phyloP scores from a whole-genome alignment of 1,140 invertebrate species.

The Camponotus pennsylvanicus region DNA sequence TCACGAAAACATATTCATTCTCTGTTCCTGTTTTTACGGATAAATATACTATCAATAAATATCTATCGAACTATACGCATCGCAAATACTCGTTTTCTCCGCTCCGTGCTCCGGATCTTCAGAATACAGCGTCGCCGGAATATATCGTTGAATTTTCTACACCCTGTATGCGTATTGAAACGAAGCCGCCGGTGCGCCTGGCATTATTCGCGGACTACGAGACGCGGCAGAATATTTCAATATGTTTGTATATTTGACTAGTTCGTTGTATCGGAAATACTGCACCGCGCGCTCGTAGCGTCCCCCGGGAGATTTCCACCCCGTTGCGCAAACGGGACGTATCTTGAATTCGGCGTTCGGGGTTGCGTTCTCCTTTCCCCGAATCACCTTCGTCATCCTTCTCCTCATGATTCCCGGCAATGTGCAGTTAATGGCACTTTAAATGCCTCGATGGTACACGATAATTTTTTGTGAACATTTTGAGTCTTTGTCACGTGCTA shows the following conservation, averaged over 20 bases:
- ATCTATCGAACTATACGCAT: slow-evolving; percentile 45
- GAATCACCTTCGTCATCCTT: slow-evolving; percentile 15
- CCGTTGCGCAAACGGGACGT: slow-evolving; percentile 40
- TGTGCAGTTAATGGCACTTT: slow-evolving; percentile 71
- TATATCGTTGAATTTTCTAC: slow-evolving; percentile 54
- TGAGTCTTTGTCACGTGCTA: slow-evolving; percentile 62
- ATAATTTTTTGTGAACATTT: slow-evolving; percentile 59
- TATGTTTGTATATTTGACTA: slow-evolving; percentile 69
- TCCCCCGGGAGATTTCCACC: background rate
- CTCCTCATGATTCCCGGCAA: slow-evolving; percentile 37
- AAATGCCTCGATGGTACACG: slow-evolving; percentile 64
- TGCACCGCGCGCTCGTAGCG: slow-evolving; percentile 13
- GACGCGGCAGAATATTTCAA: slow-evolving; percentile 65
- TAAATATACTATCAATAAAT: slow-evolving; percentile 55
- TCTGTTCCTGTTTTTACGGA: background rate
- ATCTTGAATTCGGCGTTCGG: slow-evolving; percentile 37
- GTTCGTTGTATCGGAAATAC: slow-evolving; percentile 68
- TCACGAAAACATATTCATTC: background rate
- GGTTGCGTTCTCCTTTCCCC: background rate
- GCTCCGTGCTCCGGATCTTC: slow-evolving; percentile 19
- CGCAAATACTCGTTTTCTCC: slow-evolving; percentile 52
- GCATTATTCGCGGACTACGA: slow-evolving; percentile 60
- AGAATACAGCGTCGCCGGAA: slow-evolving; percentile 24
- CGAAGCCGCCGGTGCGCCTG: slow-evolving; percentile 44
- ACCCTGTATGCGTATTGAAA: slow-evolving; percentile 50